Evolutionary conservation across 1,140 invertebrate species (phyloP), one percentile per base, ranked within the genome.

Genomic region (Phymorhynchus buccinoides): DNA sequence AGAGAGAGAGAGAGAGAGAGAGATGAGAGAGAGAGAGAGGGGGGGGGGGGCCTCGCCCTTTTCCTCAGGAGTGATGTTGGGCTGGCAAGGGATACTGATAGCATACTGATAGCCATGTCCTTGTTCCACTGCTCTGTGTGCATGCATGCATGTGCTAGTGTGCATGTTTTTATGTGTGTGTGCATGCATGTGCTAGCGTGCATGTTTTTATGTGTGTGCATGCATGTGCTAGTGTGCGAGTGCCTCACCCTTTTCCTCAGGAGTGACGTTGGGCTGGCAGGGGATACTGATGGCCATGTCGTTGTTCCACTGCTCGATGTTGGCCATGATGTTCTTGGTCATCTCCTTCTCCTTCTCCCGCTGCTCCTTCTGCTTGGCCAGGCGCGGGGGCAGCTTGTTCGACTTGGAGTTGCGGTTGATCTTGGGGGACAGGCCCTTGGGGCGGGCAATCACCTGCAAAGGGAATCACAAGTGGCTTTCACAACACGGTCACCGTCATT

Each of bases 311-410:
- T 91, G 92, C 78, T 92, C 93, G 39, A 93, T 92, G 84, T 92
- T 92, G 44, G 91, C 89, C 90, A 92, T 90, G 22, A 91, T 87
- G 62, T 89, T 90, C 83, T 87, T 88, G 68, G 77, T 88, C 75
- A 89, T 89, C 37, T 90, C 87, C 66, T 88, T 88, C 86, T 90
- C 90, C 66, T 89, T 88, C 68, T 90, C 88, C 73, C 87, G 84
- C 84, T 92, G 91, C 88, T 96, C 94, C 71, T 95, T 94, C 91
- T 96, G 96, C 90, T 96, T 97, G n/a, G 95, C 96, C 88, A 97
- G 96, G 68, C 97, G 94, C 0, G 97, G 97, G 1, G 97, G 95
- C 16, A 97, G 93, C 89, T 96, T 96, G 84, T 88, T 93, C 9
- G 84, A 77, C 77, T 88, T 89, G 66, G 84, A 78, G 62, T 86